Conservation (phyloP, 2,888 invertebrate genomes). For the Rhamphomyia laevipes region DNA sequence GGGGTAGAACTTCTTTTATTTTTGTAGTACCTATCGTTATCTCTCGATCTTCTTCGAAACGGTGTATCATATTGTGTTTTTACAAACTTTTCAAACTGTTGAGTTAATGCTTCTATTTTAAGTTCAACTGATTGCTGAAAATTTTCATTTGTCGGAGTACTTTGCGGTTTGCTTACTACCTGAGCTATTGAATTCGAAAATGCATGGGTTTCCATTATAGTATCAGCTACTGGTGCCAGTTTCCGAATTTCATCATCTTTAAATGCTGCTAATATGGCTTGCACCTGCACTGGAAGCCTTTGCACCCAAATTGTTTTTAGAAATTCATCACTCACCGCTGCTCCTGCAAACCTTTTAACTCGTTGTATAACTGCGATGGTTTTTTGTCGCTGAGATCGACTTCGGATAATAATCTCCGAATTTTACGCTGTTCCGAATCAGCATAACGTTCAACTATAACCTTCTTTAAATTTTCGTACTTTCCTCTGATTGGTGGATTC, state of each 20-base stretch:
- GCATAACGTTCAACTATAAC: conserved; percentile 13
- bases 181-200: neutral
- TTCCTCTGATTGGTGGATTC: conserved; percentile 14
- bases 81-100: too few relatives aligned
- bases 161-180: neutral
- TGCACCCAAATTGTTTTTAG: conserved; percentile 10
- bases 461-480: conserved; percentile 12
- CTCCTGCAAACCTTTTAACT: conserved; percentile 10
- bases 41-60: too few relatives aligned
- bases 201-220: conserved; percentile 4
- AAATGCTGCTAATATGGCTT: conserved; percentile 10
- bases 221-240: too few relatives aligned
- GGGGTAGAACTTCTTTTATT: too few relatives aligned
- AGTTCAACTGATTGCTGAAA: neutral
- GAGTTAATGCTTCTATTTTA: neutral
- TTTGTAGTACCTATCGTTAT: too few relatives aligned
- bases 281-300: conserved; percentile 5
- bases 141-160: neutral
- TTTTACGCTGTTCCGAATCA: conserved; percentile 15
- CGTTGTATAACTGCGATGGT: conserved; percentile 14
- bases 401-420: conserved; percentile 11
- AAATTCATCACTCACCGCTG: conserved; percentile 7
- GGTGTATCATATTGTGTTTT: too few relatives aligned
- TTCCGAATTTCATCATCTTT: too few relatives aligned
- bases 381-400: conserved; percentile 13